Percentiles rank a stretch among this genome's conserved stretches.
Evolutionary conservation across 2,797 vertebrate genomes (phyloP).

Genomic region (Rachycentron canadum): DNA sequence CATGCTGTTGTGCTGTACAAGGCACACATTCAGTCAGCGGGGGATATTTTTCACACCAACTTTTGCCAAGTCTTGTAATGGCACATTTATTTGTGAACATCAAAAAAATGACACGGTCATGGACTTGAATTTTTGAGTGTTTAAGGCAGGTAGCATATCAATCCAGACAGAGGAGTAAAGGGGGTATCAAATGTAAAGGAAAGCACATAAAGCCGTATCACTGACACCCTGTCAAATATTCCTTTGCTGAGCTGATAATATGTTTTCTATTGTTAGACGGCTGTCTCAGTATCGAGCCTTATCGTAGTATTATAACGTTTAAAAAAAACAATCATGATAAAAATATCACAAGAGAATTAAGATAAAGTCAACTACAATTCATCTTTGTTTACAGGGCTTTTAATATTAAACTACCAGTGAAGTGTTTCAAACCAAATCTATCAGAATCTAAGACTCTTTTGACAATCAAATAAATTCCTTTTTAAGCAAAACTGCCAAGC

Average conservation of each 20-base stretch:
- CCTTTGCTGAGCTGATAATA: not conserved
- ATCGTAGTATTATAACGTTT: not conserved
- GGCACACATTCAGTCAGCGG: conserved; percentile 53
- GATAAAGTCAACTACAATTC: not conserved
- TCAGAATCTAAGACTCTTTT: not conserved
- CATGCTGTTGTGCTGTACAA: conserved; percentile 60
- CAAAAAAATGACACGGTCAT: conserved; percentile 45
- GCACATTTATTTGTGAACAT: conserved; percentile 63
- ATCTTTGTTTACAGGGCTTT: not conserved
- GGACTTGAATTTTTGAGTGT: conserved; percentile 24
- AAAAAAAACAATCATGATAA: not conserved
- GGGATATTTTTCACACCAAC: conserved; percentile 60
- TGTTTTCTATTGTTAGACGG: not conserved
- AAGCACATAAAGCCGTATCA: not conserved
- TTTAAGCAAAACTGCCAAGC: not conserved
- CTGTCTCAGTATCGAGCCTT: not conserved
- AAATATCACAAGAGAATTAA: not conserved
- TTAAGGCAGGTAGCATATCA: conserved; percentile 6
- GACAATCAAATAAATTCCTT: not conserved
- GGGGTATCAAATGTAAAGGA: not conserved
- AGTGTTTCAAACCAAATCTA: not conserved
- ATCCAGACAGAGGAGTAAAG: conserved; percentile 4
- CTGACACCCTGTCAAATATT: not conserved
- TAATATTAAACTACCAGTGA: not conserved
- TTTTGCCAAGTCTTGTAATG: conserved; percentile 59